Evolutionary conservation across 2,113 vertebrate species (phyloP).

Genomic region (Pholis gunnellus): DNA sequence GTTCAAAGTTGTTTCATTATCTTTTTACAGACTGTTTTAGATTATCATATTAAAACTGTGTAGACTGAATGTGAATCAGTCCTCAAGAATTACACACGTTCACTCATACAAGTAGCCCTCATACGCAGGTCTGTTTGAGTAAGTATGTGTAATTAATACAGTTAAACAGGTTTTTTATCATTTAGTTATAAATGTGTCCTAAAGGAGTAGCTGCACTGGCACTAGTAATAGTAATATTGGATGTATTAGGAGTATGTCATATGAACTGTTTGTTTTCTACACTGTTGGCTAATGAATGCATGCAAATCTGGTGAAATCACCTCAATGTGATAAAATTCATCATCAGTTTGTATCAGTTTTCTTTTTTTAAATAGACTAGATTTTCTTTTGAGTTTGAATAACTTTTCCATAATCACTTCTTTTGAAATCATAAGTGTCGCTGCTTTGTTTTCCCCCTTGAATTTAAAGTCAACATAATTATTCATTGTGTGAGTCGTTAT

Average conservation of each 20-base stretch:
- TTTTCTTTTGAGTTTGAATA: background rate
- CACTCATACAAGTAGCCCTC: background rate
- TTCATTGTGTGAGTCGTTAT: background rate
- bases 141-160: background rate
- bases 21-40: background rate
- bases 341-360: background rate
- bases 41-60: background rate
- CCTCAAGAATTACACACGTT: background rate
- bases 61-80: background rate
- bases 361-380: background rate
- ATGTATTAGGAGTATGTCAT: background rate
- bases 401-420: background rate
- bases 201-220: background rate
- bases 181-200: background rate
- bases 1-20: background rate
- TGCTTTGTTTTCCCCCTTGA: background rate
- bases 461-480: background rate
- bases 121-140: background rate
- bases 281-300: conserved; percentile 1
- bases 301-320: background rate
- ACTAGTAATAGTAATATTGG: background rate
- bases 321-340: background rate
- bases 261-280: background rate
- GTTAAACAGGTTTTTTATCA: background rate
- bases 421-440: background rate